phyloP scores from a whole-genome alignment of 2,797 vertebrate genomes.

The Florisuga fusca region DNA sequence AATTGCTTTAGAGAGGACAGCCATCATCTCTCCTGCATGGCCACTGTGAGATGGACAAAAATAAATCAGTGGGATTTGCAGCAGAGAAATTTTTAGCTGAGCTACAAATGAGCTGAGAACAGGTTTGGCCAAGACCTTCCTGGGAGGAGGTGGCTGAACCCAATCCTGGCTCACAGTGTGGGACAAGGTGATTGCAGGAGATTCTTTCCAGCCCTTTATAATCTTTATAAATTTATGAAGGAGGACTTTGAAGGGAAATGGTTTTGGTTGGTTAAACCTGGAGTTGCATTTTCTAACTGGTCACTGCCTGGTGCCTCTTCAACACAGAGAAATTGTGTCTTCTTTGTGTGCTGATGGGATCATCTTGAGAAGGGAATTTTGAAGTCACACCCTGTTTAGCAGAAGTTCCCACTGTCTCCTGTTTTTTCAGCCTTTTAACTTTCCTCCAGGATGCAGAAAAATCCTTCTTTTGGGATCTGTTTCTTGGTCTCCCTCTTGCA shows the following conservation, averaged over 20 bases:
- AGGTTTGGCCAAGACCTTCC: background rate
- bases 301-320: background rate
- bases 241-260: background rate
- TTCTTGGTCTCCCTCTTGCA: background rate
- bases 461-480: background rate
- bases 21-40: background rate
- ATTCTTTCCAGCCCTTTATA: background rate
- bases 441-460: background rate
- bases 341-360: background rate
- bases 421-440: background rate
- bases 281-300: background rate
- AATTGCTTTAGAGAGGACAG: slow-evolving; percentile 14
- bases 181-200: background rate
- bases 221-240: background rate
- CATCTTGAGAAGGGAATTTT: background rate
- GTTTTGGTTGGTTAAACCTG: background rate
- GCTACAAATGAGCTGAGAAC: background rate
- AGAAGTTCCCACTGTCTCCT: background rate
- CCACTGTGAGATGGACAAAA: slow-evolving; percentile 12
- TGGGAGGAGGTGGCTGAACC: background rate
- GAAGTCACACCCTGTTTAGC: background rate
- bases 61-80: background rate
- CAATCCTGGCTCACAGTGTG: background rate
- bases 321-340: background rate
- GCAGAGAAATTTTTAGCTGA: background rate